Base-by-base conservation (phyloP, 2,797 vertebrate species). In the Myiothlypis coronata region DNA sequence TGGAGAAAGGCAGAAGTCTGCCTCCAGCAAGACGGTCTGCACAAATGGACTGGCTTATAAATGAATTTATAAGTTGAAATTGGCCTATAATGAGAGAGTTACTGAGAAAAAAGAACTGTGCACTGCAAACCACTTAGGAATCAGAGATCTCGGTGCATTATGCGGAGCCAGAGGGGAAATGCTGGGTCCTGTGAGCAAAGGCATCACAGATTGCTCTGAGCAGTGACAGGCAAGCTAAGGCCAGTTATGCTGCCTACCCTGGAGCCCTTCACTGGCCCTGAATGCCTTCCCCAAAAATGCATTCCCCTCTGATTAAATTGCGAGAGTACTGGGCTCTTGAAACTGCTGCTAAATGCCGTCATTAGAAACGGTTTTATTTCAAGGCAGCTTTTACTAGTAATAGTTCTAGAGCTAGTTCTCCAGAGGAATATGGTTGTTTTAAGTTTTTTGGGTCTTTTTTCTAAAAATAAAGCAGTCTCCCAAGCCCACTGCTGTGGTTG, bases 1-100 rank as follows among this genome's bases (percentile, higher is more conserved):
- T 56, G 59, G 67, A 82, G 59, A 86, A 90, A 90, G 76, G 57
- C 89, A 92, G 89, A 70, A 81, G 39, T 70, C 78, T 90, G 94
- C 94, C 94, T 95, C 83, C 61, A 95, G 96, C 89, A 82, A 94
- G 87, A 80, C 0, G 1, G 47, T 56, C 93, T 96, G 76, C 93
- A 83, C 89, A 96, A 97, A 97, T 96, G 87, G 94, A 95, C 93
- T 94, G 82, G 57, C 87, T 97, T 97, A 96, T 97, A 96, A 97
- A 97, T 97, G 67, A 96, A 97, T 97, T 94, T 97, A 96, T 96
- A 96, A 96, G 85, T 96, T 93, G 76, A 94, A 97, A 96, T 96
- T 96, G 97, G 92, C 85, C 94, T 92, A 70, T 96, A 97, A 97
- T 93, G 94, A 96, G 92, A 70, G 81, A 90, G 85, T 93, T 93